Percentiles rank a stretch among this genome's conserved stretches.
Conservation (phyloP, 2,888 invertebrate species). For the Hirtodrosophila alboralis region DNA sequence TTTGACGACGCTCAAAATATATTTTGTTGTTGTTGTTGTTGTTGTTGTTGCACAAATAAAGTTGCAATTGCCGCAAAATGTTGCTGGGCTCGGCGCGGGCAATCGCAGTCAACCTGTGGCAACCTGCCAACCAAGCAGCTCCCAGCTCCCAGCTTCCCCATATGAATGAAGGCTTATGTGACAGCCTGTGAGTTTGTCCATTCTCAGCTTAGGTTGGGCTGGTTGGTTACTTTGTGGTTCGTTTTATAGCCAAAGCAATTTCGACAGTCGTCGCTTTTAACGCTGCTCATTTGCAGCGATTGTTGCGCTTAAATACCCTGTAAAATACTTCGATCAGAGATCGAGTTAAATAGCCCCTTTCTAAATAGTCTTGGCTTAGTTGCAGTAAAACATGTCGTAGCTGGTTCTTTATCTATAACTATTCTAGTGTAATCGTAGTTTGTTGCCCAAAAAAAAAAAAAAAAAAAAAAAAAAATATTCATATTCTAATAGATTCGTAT, state of each 20-base stretch:
- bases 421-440: too few relatives aligned
- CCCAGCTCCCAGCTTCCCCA: constrained; percentile 62
- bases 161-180: constrained; percentile 65
- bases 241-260: constrained; percentile 71
- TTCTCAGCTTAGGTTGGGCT: constrained; percentile 48
- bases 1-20: constrained; percentile 65
- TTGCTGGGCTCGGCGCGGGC: constrained; percentile 64
- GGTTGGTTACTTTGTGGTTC: constrained; percentile 54
- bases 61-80: constrained; percentile 75
- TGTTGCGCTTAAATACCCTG: constrained; percentile 36
- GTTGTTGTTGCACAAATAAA: constrained; percentile 55
- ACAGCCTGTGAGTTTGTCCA: constrained; percentile 44
- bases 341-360: too few relatives aligned
- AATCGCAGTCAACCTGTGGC: constrained; percentile 47
- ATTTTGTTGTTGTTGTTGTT: constrained; percentile 39
- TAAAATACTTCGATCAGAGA: neutral
- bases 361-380: too few relatives aligned
- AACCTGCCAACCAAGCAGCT: constrained; percentile 48
- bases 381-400: too few relatives aligned
- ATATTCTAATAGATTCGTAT: too few relatives aligned
- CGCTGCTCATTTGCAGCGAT: constrained; percentile 70
- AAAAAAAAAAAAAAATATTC: too few relatives aligned
- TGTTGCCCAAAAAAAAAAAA: too few relatives aligned
- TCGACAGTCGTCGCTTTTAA: constrained; percentile 66
- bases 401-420: too few relatives aligned